Conservation (phyloP, 2,888 invertebrate species). For the Drymonia ruficornis region DNA sequence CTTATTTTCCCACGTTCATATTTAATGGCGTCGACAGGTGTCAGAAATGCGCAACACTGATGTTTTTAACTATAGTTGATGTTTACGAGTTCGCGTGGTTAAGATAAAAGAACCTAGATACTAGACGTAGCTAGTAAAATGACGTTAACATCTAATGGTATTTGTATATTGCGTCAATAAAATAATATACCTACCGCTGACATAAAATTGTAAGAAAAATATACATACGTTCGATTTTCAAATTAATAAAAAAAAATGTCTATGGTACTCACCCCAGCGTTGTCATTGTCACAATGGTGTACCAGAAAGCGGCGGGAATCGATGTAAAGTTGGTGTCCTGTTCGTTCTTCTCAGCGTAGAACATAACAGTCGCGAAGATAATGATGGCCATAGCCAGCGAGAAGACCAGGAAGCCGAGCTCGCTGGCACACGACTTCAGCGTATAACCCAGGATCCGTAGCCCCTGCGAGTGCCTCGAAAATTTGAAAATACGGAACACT, state of each 20-base stretch:
- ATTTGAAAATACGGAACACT: conserved; percentile 99
- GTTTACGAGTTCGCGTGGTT: not conserved
- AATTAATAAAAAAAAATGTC: not conserved
- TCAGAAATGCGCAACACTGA: conserved; percentile 47
- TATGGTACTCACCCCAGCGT: conserved; percentile 95
- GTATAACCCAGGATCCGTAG: conserved; percentile 99
- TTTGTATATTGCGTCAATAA: no score
- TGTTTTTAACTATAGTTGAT: conserved; percentile 24
- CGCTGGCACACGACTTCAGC: conserved; percentile 99
- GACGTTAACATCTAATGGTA: not conserved
- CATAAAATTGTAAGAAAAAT: not conserved
- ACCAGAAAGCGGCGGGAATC: conserved; percentile 99
- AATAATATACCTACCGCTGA: no score
- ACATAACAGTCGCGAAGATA: conserved; percentile 99
- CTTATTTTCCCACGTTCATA: conserved; percentile 70
- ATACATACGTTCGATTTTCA: not conserved
- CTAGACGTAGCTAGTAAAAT: not conserved
- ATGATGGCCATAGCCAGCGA: conserved; percentile 99
- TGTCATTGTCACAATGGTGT: conserved; percentile 99
- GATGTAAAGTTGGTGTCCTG: conserved; percentile 98
- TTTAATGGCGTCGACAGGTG: conserved; percentile 78
- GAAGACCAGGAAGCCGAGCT: conserved; percentile 99
- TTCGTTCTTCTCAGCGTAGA: conserved; percentile 99
- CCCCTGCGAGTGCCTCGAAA: conserved; percentile 99
- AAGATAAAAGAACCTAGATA: not conserved